A percentile compares a stretch with the other conserved stretches of the same genome.
phyloP scores from a whole-genome alignment of 2,888 invertebrate genomes.

The Acleris cristana region DNA sequence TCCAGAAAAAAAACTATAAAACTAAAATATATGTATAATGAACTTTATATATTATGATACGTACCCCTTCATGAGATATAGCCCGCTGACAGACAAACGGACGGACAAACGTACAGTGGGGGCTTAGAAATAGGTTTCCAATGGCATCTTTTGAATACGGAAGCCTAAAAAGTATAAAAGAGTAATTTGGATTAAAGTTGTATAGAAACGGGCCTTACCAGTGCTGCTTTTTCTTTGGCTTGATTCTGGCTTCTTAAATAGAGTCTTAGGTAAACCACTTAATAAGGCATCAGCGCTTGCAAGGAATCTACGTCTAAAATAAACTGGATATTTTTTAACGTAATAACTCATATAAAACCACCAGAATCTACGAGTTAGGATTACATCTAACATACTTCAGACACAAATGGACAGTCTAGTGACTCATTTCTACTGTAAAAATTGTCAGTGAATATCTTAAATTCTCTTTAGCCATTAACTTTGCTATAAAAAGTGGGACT shows the following conservation, averaged over 20 bases:
- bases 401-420: neutral
- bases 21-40: too few relatives aligned
- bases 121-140: too few relatives aligned
- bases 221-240: too few relatives aligned
- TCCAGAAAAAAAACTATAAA: too few relatives aligned
- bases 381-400: slow-evolving; percentile 17
- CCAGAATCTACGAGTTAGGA: neutral
- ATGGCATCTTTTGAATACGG: too few relatives aligned
- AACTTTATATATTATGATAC: too few relatives aligned
- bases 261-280: too few relatives aligned
- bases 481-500: slow-evolving; percentile 36
- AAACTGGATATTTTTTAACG: neutral
- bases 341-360: neutral
- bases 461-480: slow-evolving; percentile 39
- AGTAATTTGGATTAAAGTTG: neutral
- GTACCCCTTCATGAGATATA: too few relatives aligned
- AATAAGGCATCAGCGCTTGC: neutral
- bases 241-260: too few relatives aligned
- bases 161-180: too few relatives aligned
- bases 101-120: too few relatives aligned
- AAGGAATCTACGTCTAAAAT: neutral
- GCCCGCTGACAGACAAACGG: too few relatives aligned
- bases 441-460: slow-evolving; percentile 33
- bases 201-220: neutral
- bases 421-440: slow-evolving; percentile 2